phyloP scores from a whole-genome alignment of 2,797 vertebrate species.

The Onychomys torridus region DNA sequence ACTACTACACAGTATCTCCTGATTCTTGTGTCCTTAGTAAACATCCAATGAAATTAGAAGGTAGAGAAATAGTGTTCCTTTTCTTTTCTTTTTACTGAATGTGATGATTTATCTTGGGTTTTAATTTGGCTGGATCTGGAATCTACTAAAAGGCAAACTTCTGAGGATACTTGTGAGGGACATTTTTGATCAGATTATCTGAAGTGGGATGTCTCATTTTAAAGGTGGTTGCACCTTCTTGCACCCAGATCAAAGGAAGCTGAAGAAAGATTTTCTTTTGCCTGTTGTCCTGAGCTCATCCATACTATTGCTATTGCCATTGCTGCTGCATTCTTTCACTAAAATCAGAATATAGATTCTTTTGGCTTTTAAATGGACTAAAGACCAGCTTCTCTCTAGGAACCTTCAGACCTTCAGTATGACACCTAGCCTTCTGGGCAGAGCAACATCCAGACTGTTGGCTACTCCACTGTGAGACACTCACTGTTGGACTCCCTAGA shows the following conservation, averaged over 20 bases:
- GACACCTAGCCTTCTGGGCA: no score
- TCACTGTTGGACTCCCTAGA: not conserved
- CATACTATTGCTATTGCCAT: not conserved
- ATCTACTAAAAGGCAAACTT: not conserved
- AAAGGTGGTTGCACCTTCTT: not conserved
- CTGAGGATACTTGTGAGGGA: not conserved
- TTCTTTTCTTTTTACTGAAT: conserved; percentile 27
- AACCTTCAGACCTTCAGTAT: not conserved
- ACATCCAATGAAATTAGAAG: conserved; percentile 18
- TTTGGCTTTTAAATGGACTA: not conserved
- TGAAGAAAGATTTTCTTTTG: not conserved
- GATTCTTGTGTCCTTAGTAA: not conserved
- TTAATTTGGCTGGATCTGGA: not conserved
- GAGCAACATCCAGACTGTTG: not conserved
- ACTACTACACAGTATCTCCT: not conserved
- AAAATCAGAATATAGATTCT: no score
- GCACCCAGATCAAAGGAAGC: no score
- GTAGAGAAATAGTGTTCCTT: not conserved
- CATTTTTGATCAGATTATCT: not conserved
- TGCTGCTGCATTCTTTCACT: not conserved
- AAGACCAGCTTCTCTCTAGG: not conserved
- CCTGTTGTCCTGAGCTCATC: not conserved
- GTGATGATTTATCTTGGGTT: not conserved
- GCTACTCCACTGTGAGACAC: no score
- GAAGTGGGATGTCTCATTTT: not conserved